Conservation (phyloP, 92 coral and sea anemone genomes). For the Porites evermanni region DNA sequence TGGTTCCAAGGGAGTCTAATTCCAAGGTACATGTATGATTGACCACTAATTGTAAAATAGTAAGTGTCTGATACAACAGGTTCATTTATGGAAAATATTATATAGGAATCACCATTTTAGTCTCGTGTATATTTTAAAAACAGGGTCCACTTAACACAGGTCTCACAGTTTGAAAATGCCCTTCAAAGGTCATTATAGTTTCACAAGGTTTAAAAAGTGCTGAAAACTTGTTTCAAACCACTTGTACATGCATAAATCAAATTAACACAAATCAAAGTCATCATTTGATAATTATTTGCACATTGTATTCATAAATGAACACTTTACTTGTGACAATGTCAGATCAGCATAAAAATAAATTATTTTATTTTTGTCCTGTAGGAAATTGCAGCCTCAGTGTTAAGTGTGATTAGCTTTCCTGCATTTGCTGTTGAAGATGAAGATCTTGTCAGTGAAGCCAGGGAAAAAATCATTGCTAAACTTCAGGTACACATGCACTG, state of each 20-base stretch:
- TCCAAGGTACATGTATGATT: conserved; percentile 72
- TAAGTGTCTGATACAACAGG: too few relatives aligned
- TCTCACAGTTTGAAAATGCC: too few relatives aligned
- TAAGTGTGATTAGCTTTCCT: conserved; percentile 97
- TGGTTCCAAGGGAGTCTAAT: conserved; percentile 97
- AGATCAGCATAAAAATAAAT: neutral
- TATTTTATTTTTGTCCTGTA: conserved; percentile 12
- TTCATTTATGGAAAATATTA: too few relatives aligned
- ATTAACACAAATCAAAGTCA: too few relatives aligned
- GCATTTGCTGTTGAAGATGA: conserved; percentile 99
- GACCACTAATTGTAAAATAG: neutral
- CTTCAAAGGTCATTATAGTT: too few relatives aligned
- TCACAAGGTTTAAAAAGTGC: too few relatives aligned
- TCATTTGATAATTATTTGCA: neutral
- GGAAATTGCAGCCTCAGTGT: conserved; percentile 97
- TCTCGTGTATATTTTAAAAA: too few relatives aligned
- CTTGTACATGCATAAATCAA: too few relatives aligned
- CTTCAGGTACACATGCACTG: conserved; percentile 73
- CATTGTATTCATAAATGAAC: neutral
- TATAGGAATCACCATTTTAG: too few relatives aligned
- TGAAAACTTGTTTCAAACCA: too few relatives aligned
- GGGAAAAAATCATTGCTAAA: conserved; percentile 83
- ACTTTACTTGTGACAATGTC: too few relatives aligned
- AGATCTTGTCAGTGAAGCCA: conserved; percentile 81
- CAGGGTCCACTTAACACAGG: too few relatives aligned